These are phyloP conservation scores for Tadarida brasiliensis DNA, from an alignment of 2,797 vertebrate species.

Conservation along the genomic window DNA sequence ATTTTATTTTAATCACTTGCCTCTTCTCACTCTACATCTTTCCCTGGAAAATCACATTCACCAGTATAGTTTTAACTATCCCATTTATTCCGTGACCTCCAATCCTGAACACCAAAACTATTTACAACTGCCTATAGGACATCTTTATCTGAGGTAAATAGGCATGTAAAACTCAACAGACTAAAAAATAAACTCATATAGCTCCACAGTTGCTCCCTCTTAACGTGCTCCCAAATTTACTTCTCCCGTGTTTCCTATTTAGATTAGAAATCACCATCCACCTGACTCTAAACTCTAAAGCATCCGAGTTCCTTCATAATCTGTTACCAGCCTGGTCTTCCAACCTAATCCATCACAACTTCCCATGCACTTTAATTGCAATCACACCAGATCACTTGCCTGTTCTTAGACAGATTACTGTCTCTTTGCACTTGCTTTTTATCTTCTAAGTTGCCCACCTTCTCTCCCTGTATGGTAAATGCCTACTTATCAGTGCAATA, in stretches of 20 bases:
- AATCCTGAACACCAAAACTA: constrained; percentile 11
- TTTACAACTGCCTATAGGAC: background rate
- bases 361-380: background rate
- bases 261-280: constrained; percentile 39
- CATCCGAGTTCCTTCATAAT: background rate
- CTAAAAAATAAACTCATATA: constrained; percentile 7
- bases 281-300: background rate
- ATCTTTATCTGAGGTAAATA: background rate
- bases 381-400: background rate
- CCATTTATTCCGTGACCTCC: background rate
- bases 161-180: background rate
- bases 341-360: background rate
- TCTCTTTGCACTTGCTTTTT: background rate
- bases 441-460: background rate
- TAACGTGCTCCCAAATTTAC: background rate
- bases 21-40: background rate
- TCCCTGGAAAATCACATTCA: background rate
- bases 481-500: background rate
- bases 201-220: background rate
- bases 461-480: background rate
- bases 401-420: background rate
- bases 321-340: background rate
- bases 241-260: background rate
- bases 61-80: background rate
- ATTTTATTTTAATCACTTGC: background rate